Evolutionary conservation across 2,888 invertebrate genomes (phyloP), one percentile per base, ranked within the genome.

Genomic region (Hoplodrina blanda): DNA sequence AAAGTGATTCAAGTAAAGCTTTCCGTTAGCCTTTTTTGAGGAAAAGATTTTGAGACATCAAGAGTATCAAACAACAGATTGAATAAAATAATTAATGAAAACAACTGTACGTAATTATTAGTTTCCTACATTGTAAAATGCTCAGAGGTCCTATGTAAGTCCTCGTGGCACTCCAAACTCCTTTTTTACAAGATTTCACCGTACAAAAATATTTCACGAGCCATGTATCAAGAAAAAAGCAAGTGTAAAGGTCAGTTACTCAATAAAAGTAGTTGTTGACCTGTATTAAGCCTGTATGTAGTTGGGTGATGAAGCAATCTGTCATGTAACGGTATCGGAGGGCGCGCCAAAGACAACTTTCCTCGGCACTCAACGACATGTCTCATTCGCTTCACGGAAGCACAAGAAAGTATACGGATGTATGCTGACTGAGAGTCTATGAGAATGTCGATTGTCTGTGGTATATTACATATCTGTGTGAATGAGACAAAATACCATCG

Each of bases 341-440:
- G 92, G 91, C 88, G 90, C 88, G 89, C 85, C 83, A 62, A 55
- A 86, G 85, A 83, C 89, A 87, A 91, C 92, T 93, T 93, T 92
- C 93, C 88, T 91, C 87, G 73, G 69, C 77, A 80, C 78, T 78
- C 67, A 69, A 70, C 72, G 77, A 78, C 81, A 81, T 73, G 82
- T 81, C 86, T 78, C 72, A 78, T 80, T 79, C 82, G 84, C 85
- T 91, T 88, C 88, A 84, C 85, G 87, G 90, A 90, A 89, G 84
- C 80, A 63, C 70, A 80, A 73, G 87, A 87, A 89, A 91, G 88
- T 85, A 85, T 84, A 83, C 85, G 79, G 81, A 80, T 82, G 69
- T 83, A 69, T 76, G 73, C 70, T 57, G 49, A 37, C 25, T 67
- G 46, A 13, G 46, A 75, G 64, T 76, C 78, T 74, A 85, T 82